Evolutionary conservation across 2,797 vertebrate species (phyloP).

Genomic region (Kryptopterus vitreolus): DNA sequence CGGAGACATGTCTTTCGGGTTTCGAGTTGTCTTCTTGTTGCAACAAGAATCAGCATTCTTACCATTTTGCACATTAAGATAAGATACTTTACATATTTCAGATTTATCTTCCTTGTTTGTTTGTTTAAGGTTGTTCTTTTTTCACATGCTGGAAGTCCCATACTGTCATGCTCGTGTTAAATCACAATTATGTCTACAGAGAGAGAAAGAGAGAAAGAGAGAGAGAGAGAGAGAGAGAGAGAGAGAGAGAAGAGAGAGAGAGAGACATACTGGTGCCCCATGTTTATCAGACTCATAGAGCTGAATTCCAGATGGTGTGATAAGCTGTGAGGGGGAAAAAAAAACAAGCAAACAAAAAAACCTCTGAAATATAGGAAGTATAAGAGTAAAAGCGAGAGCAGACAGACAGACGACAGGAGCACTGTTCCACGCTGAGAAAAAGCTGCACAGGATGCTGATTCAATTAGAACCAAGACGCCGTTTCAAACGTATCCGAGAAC

Average conservation of each 20-base stretch:
- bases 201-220: constrained; percentile 39
- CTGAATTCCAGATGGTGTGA: constrained; percentile 75
- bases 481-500: constrained; percentile 8
- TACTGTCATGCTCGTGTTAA: constrained; percentile 65
- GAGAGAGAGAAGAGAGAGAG: constrained; percentile 44
- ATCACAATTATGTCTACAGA: constrained; percentile 66
- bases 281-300: constrained; percentile 73
- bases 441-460: constrained; percentile 46
- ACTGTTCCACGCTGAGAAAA: constrained; percentile 45
- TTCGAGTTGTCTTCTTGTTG: constrained; percentile 8
- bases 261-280: constrained; percentile 66
- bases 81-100: constrained; percentile 74
- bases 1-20: constrained; percentile 73
- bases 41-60: constrained; percentile 70
- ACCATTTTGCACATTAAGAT: constrained; percentile 66
- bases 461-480: constrained; percentile 27
- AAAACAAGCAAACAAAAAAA: constrained; percentile 73
- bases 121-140: constrained; percentile 59
- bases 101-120: constrained; percentile 68
- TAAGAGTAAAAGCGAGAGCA: constrained; percentile 57
- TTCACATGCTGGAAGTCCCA: constrained; percentile 62
- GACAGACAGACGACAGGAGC: constrained; percentile 65
- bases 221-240: constrained; percentile 57
- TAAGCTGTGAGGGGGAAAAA: constrained; percentile 65
- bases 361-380: constrained; percentile 70